These are phyloP conservation scores for Xiphorhynchus erythropygius DNA, from an alignment of 2,797 vertebrate genomes.

Conservation along the genomic window DNA sequence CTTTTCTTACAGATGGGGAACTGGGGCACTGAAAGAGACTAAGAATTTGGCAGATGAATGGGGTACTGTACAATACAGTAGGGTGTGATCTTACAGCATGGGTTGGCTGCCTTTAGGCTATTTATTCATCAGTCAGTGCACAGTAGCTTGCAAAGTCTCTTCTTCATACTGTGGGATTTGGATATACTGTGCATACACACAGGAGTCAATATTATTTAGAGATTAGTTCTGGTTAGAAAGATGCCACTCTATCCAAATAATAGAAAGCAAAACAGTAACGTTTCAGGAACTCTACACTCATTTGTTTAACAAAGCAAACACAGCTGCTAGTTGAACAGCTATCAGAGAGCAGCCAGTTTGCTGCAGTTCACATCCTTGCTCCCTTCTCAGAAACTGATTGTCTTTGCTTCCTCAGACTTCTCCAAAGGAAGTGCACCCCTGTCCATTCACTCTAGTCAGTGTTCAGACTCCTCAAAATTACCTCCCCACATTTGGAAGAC, in stretches of 20 bases:
- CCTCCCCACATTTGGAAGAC: neutral
- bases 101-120: neutral
- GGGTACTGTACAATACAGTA: neutral
- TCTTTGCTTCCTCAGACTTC: neutral
- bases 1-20: neutral
- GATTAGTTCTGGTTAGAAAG: neutral
- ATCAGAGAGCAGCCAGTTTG: neutral
- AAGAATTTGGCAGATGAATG: neutral
- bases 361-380: neutral
- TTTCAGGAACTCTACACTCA: neutral
- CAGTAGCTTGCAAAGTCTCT: neutral
- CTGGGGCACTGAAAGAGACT: neutral
- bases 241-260: neutral
- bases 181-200: neutral
- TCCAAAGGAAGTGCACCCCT: neutral
- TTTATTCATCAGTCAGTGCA: neutral
- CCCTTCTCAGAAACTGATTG: neutral
- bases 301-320: neutral
- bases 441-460: neutral
- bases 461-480: neutral
- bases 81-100: neutral
- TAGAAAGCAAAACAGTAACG: neutral
- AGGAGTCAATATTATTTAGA: neutral
- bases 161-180: neutral
- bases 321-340: neutral